phyloP scores from a whole-genome alignment of 2,888 invertebrate species.

The Hyppa rectilinea region DNA sequence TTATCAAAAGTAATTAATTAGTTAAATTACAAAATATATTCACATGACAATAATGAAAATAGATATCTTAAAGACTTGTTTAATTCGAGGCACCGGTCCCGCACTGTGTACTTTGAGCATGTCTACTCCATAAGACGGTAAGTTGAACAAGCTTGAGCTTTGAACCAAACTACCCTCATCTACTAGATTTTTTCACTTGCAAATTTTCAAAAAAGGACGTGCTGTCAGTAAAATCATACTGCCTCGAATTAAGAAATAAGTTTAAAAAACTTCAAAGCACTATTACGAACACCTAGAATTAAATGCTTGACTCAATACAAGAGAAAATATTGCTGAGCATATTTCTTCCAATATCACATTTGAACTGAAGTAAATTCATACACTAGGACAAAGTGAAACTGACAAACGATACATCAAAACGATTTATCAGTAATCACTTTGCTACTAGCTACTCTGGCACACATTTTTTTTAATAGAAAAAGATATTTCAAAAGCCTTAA shows the following conservation, averaged over 20 bases:
- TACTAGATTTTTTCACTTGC: background rate
- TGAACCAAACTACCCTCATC: background rate
- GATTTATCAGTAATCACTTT: constrained; percentile 35
- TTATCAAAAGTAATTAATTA: constrained; percentile 53
- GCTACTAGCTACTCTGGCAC: constrained; percentile 54
- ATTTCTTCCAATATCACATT: constrained; percentile 64
- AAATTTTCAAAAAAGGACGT: background rate
- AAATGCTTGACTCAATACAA: constrained; percentile 56
- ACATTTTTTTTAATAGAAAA: constrained; percentile 33
- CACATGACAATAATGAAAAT: constrained; percentile 58
- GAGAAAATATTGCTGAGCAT: constrained; percentile 60
- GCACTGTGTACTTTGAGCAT: constrained; percentile 12
- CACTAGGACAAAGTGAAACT: constrained; percentile 41
- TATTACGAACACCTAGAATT: constrained; percentile 45
- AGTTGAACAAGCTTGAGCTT: constrained; percentile 4
- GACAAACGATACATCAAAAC: background rate
- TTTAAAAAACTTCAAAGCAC: constrained; percentile 31
- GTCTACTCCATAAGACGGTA: background rate
- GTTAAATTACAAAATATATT: constrained; percentile 55
- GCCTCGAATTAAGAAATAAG: constrained; percentile 37
- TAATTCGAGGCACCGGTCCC: constrained; percentile 37
- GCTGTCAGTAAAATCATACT: constrained; percentile 11
- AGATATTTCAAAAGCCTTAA: constrained; percentile 21
- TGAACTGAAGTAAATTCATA: constrained; percentile 53
- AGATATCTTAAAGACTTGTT: constrained; percentile 39